These are phyloP conservation scores for Caenorhabditis tropicalis DNA, from an alignment of 1,140 invertebrate genomes.

Conservation along the genomic window DNA sequence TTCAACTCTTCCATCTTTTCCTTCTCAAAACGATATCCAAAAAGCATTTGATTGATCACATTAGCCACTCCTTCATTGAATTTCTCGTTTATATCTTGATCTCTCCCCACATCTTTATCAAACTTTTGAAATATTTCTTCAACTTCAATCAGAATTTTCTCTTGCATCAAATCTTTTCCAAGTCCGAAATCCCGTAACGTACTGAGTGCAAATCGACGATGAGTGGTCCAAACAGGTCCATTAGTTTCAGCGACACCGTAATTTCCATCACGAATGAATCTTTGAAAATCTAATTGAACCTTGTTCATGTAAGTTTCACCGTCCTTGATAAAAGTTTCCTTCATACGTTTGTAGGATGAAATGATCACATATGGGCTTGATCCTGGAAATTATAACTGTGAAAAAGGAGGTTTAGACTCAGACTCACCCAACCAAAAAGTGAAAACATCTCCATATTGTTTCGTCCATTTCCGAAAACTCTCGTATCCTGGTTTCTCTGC, in stretches of 20 bases:
- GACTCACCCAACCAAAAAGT: constrained; percentile 16
- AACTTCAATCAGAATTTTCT: constrained; percentile 15
- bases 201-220: not conserved
- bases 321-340: not conserved
- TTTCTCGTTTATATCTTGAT: not conserved
- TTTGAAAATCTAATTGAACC: not conserved
- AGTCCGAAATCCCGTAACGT: not conserved
- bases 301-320: not conserved
- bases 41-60: constrained; percentile 50
- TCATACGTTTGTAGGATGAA: not conserved
- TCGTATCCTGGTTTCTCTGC: not conserved
- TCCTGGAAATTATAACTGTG: not conserved
- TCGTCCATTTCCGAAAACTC: not conserved
- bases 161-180: not conserved
- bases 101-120: not conserved
- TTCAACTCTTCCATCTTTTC: not conserved
- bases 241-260: not conserved
- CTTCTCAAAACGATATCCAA: constrained; percentile 50
- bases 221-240: not conserved
- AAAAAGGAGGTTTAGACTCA: no score
- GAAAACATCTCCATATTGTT: not conserved
- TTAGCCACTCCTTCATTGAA: constrained; percentile 37
- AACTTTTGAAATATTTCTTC: not conserved
- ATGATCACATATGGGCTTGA: not conserved
- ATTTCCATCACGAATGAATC: not conserved